phyloP scores from a whole-genome alignment of 2,113 vertebrate species.

The Bagarius yarrelli region DNA sequence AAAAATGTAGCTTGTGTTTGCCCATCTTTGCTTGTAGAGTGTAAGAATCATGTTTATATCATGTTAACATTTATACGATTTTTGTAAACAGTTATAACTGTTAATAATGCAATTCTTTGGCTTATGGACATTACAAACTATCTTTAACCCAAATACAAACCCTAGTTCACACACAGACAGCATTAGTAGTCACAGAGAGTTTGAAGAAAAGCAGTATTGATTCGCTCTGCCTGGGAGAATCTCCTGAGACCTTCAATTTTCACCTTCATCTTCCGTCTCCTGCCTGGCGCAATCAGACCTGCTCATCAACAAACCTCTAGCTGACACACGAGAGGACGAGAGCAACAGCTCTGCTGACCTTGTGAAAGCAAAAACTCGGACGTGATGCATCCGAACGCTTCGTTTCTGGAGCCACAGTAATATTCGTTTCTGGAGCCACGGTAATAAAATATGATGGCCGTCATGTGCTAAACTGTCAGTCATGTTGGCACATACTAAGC shows the following conservation, averaged over 20 bases:
- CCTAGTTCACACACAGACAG: background rate
- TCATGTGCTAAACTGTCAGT: background rate
- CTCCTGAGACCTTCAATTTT: conserved; percentile 43
- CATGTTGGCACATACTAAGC: background rate
- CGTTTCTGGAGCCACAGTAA: background rate
- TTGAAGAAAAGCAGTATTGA: conserved; percentile 47
- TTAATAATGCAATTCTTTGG: too few species aligned
- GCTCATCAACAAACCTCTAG: conserved; percentile 43
- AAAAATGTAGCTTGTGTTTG: too few species aligned
- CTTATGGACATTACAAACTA: too few species aligned
- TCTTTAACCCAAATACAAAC: too few species aligned
- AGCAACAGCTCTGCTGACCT: conserved; percentile 26
- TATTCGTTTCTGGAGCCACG: background rate
- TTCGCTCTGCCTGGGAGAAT: conserved; percentile 36
- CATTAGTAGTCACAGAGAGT: conserved; percentile 37
- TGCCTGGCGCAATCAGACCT: conserved; percentile 40
- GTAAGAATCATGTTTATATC: too few species aligned
- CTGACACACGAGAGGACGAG: conserved; percentile 13
- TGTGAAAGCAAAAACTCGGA: background rate
- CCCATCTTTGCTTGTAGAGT: too few species aligned
- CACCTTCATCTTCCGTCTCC: conserved; percentile 48
- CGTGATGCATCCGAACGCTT: background rate
- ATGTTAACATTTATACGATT: too few species aligned
- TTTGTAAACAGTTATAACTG: too few species aligned
- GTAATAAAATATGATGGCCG: background rate